phyloP scores from a whole-genome alignment of 2,888 invertebrate genomes.

The Mythimna lalbum region DNA sequence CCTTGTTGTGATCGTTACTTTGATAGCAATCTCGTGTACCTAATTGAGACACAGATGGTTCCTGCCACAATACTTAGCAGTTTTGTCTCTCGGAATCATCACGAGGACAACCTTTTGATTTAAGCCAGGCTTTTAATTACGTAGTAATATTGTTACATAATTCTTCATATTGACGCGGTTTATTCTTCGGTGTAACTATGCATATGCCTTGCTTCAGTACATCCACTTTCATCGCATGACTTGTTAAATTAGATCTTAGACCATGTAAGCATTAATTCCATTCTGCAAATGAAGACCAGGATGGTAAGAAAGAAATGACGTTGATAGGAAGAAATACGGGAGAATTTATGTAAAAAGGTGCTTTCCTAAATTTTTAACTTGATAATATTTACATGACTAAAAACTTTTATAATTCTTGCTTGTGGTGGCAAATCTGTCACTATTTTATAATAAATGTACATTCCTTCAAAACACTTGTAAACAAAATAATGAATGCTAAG shows the following conservation, averaged over 20 bases:
- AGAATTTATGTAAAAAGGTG: neutral
- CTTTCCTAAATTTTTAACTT: no score
- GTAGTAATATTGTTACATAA: no score
- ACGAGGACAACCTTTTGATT: constrained; percentile 8
- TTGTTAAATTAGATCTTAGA: neutral
- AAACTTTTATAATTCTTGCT: neutral
- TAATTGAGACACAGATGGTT: constrained; percentile 40
- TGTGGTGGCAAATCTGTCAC: neutral
- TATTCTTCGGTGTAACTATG: neutral
- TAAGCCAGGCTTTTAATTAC: neutral
- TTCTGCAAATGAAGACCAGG: neutral
- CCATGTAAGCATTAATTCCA: neutral
- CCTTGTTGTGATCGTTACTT: constrained; percentile 26
- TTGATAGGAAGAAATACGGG: neutral
- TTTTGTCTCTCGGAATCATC: constrained; percentile 20
- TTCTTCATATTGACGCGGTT: neutral
- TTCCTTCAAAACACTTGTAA: constrained; percentile 27
- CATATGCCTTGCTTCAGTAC: neutral
- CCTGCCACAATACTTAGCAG: constrained; percentile 13
- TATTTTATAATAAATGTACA: constrained; percentile 2
- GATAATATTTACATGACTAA: neutral
- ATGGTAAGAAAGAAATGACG: neutral
- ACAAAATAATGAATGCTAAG: constrained; percentile 30
- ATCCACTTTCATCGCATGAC: neutral
- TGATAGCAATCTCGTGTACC: constrained; percentile 35